These are phyloP conservation scores for Glossosoma conforme DNA, from an alignment of 1,140 invertebrate genomes.

Conservation along the genomic window DNA sequence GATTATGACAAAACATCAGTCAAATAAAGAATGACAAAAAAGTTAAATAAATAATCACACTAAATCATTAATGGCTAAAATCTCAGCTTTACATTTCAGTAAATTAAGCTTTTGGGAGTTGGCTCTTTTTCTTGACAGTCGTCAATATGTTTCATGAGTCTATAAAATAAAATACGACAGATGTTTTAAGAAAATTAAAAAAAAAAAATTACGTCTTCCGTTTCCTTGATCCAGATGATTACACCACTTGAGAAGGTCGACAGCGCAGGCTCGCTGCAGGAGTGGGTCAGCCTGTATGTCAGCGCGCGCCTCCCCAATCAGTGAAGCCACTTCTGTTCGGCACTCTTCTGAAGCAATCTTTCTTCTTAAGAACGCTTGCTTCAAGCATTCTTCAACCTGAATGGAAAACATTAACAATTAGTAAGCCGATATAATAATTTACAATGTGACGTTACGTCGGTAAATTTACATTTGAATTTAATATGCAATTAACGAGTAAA, in stretches of 20 bases:
- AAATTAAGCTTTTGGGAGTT: background rate
- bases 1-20: no score
- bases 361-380: constrained; percentile 68
- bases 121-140: no score
- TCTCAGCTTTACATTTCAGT: background rate
- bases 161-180: no score
- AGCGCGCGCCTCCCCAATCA: constrained; percentile 73
- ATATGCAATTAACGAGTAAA: no score
- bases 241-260: constrained; percentile 82
- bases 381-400: constrained; percentile 83
- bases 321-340: constrained; percentile 70
- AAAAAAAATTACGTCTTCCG: constrained; percentile 63
- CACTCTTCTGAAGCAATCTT: constrained; percentile 71
- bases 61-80: no score
- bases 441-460: no score
- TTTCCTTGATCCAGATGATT: constrained; percentile 76
- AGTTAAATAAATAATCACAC: no score
- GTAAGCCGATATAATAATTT: no score
- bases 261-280: constrained; percentile 68
- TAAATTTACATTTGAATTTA: no score
- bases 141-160: no score
- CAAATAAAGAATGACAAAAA: no score
- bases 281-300: constrained; percentile 82
- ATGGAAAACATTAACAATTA: background rate
- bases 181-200: background rate